Conservation (phyloP, 2,797 vertebrate species). For the Cuniculus paca region DNA sequence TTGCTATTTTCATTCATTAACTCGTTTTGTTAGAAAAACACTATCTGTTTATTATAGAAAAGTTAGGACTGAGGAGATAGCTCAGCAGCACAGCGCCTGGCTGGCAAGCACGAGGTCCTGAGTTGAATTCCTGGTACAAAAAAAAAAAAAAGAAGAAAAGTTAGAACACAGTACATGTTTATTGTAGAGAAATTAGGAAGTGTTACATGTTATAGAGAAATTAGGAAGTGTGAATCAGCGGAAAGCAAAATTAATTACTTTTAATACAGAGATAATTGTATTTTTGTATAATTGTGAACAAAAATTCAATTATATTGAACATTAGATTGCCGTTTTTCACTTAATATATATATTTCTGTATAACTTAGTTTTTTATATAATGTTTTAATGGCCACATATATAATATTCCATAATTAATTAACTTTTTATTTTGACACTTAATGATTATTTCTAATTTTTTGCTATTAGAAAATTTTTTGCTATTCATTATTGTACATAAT, state of each 20-base stretch:
- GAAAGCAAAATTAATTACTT: constrained; percentile 47
- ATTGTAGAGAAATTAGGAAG: not conserved
- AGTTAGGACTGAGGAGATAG: not conserved
- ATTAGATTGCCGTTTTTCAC: constrained; percentile 39
- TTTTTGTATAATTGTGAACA: constrained; percentile 44
- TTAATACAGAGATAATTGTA: constrained; percentile 22
- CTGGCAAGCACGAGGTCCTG: too few species aligned
- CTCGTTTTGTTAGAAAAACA: constrained; percentile 44
- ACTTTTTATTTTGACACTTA: constrained; percentile 22
- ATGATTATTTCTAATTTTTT: not conserved
- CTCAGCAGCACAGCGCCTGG: too few species aligned
- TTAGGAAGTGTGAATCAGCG: constrained; percentile 37
- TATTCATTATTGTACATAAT: not conserved
- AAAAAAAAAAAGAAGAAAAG: not conserved
- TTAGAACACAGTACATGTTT: not conserved
- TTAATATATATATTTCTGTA: not conserved
- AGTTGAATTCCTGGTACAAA: too few species aligned
- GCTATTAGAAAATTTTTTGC: not conserved
- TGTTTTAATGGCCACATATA: constrained; percentile 4
- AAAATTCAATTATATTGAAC: not conserved
- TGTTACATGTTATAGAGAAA: not conserved
- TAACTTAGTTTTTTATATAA: constrained; percentile 21
- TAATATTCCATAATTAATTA: not conserved
- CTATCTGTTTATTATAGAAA: not conserved
- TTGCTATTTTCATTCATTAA: not conserved